Base-by-base conservation (phyloP, 2,888 invertebrate genomes). In the Pterostichus madidus region DNA sequence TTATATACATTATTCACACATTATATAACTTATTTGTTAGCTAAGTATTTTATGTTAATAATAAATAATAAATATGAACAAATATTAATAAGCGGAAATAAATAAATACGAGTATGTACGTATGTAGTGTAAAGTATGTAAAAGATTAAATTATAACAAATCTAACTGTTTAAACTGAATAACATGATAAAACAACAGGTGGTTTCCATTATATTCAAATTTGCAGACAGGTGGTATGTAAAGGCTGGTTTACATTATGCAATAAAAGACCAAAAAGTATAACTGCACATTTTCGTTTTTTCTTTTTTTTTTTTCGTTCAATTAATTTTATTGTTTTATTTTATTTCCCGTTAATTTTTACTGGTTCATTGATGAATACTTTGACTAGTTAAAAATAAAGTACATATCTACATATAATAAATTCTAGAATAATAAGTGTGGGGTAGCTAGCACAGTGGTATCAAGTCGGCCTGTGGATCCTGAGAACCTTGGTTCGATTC, bases 141-240 rank as follows among this genome's bases (percentile, higher is more conserved):
- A 78, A 39, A 59, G 53, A 61, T 61, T 79, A 64, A 79, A 79
- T 64, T 61, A 49, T 32, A 79, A 46, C 79, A 79, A 64, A 64
- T 68, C 64, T 79, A 79, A 79, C 79, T 79, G 79, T 79, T 79
- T 79, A 46, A 68, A 68, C 31, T 49, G 79, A 68, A 79, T 61
- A 24, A 79, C 79, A 79, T 79, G 61, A 64, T 79, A 64, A 64
- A 79, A 79, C 79, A 79, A 79, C 79, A 79, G 79, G 79, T 79
- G 79, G 79, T 68, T 79, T 64, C 49, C 79, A 79, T 79, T 79
- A 79, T 79, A 79, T 79, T 79, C 64, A 79, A 79, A 79, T 79
- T 64, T 77, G 77, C 77, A 77, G 56, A 56, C 77, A 77, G 77
- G 77, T 77, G 77, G 79, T 68, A 68, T 15, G 32, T 49, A 68